These are phyloP conservation scores for Tricholaema leucomelas DNA, from an alignment of 2,113 vertebrate genomes.

Conservation along the genomic window DNA sequence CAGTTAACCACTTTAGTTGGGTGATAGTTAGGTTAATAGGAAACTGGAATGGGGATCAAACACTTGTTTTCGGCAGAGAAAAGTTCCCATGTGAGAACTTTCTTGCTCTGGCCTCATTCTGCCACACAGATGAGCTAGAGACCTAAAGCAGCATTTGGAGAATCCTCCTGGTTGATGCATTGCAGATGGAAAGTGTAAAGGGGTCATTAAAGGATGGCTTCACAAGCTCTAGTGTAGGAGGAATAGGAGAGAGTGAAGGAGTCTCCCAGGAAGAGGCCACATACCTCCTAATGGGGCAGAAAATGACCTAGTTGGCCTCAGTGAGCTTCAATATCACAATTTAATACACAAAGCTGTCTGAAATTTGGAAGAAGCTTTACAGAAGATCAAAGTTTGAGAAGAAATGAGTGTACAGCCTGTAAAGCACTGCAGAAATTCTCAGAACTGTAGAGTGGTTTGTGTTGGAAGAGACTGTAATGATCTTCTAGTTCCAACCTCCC, in stretches of 20 bases:
- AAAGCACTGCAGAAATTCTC: not conserved
- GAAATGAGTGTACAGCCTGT: not conserved
- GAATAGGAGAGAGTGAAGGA: not conserved
- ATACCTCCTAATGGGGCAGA: not conserved
- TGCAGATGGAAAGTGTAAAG: not conserved
- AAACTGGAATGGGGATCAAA: not conserved
- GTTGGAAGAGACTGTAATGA: too few relatives aligned
- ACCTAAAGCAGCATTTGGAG: not conserved
- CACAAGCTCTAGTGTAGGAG: not conserved
- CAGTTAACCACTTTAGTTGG: not conserved
- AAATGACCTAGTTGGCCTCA: not conserved
- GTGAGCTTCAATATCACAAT: not conserved
- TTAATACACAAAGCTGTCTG: not conserved
- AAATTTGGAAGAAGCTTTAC: not conserved
- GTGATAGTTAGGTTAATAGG: not conserved
- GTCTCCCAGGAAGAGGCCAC: not conserved
- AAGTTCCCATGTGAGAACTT: not conserved
- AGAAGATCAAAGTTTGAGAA: not conserved
- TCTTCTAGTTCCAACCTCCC: too few relatives aligned
- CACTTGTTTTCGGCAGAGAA: not conserved
- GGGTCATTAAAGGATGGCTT: not conserved
- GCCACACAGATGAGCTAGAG: not conserved
- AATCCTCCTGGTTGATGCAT: fast-evolving
- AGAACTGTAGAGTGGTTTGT: too few relatives aligned
- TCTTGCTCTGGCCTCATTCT: not conserved